These are phyloP conservation scores for Stenopsyche tienmushanensis DNA, from an alignment of 1,140 invertebrate genomes.

Conservation along the genomic window DNA sequence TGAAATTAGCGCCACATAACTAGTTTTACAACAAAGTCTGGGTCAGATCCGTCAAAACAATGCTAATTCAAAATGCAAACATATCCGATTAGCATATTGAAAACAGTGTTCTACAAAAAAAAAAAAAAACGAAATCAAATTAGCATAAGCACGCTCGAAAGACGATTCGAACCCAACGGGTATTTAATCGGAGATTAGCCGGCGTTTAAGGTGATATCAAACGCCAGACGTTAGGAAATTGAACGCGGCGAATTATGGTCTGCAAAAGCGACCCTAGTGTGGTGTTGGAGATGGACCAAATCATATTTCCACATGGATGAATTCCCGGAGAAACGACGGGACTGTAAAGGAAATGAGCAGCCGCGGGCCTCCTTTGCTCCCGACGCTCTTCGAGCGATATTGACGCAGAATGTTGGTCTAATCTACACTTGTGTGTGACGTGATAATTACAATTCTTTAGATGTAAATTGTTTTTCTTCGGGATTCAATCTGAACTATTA, in stretches of 20 bases:
- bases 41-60: too few species aligned
- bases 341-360: slow-evolving; percentile 30
- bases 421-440: not conserved
- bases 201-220: not conserved
- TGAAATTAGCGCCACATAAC: too few species aligned
- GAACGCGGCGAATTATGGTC: slow-evolving; percentile 2
- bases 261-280: not conserved
- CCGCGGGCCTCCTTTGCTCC: slow-evolving; percentile 20
- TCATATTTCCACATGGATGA: slow-evolving; percentile 14
- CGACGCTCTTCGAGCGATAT: not conserved
- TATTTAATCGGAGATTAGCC: too few species aligned
- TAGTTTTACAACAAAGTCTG: too few species aligned
- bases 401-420: not conserved
- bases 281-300: slow-evolving; percentile 2
- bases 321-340: not conserved
- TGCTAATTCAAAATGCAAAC: too few species aligned
- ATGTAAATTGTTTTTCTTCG: not conserved
- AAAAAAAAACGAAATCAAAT: too few species aligned
- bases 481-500: not conserved
- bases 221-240: slow-evolving; percentile 23
- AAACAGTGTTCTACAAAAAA: too few species aligned
- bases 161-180: too few species aligned
- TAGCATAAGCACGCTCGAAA: too few species aligned
- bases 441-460: slow-evolving; percentile 9
- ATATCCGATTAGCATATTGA: too few species aligned